Base-by-base conservation (phyloP, 2,888 invertebrate species). In the Oligia strigilis region DNA sequence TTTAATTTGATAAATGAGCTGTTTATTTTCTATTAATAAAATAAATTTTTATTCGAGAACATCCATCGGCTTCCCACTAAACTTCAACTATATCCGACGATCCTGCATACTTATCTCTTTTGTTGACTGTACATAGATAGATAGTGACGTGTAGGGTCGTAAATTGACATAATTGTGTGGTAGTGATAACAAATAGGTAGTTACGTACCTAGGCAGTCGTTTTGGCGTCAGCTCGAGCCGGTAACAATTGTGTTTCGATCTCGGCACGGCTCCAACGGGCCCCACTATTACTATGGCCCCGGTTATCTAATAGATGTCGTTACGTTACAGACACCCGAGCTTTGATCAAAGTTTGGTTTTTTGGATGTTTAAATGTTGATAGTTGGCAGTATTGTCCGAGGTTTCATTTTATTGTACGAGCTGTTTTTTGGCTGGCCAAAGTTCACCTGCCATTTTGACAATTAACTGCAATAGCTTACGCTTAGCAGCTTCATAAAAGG, bases 231-330 rank as follows among this genome's bases (percentile, higher is more conserved):
- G 73, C 69, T 67, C 77, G 72, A 36, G 55, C 65, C 75, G 79
- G 83, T 79, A 81, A 82, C 82, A 82, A 86, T 87, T 65, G 83
- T 77, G 78, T 82, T 83, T 80, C 75, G 78, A 88, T 81, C 81
- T 89, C 88, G 90, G 90, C 89, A 88, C 78, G 43, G 72, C 65
- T 90, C 89, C 90, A 90, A 88, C 77, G 80, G 80, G 82, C 82
- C 84, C 78, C 78, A 77, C 69, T 84, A 85, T 88, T 89, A 89
- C 75, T 73, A 52, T 58, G 66, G 29, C 49, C 78, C 65, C 55
- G 76, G 80, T 79, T 78, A 86, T 84, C 66, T 86, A 80, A 69
- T 76, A 75, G 43, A 55, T 78, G 82, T 77, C 76, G 77, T 77
- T 80, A 67, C 17, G 60, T 77, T 82, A 70, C 58, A 62, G 71